Conservation (phyloP, 1,140 invertebrate genomes). For the Drosophila miranda region DNA sequence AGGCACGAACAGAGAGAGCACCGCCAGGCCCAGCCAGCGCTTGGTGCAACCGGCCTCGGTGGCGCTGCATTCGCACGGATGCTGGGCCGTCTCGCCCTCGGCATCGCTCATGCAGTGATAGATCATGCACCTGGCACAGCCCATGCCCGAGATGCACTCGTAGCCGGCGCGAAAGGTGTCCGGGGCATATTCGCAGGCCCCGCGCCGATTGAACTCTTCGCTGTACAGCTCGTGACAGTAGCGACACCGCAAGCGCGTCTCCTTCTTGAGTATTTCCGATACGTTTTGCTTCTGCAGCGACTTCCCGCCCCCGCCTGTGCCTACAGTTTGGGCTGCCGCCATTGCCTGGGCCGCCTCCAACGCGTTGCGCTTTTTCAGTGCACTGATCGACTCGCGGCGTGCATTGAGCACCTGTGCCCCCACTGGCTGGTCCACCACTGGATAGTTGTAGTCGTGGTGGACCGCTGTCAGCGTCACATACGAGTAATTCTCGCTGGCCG, state of each 20-base stretch:
- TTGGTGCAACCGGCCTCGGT: constrained; percentile 85
- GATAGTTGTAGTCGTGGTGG: constrained; percentile 91
- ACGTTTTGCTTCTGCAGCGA: constrained; percentile 70
- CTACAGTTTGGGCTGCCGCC: constrained; percentile 63
- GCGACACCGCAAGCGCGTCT: constrained; percentile 74
- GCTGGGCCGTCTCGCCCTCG: constrained; percentile 90
- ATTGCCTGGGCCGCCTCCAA: constrained; percentile 71
- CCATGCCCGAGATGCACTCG: constrained; percentile 91
- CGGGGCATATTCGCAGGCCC: constrained; percentile 94
- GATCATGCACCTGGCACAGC: constrained; percentile 92
- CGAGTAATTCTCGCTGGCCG: constrained; percentile 87
- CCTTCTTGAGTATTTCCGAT: constrained; percentile 71
- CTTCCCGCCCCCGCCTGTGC: constrained; percentile 29
- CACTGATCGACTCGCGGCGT: constrained; percentile 84
- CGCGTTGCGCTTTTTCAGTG: constrained; percentile 85
- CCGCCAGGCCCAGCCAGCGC: constrained; percentile 91
- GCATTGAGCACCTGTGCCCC: constrained; percentile 81
- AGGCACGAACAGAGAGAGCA: constrained; percentile 94
- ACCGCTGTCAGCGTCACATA: constrained; percentile 93
- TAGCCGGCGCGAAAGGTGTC: constrained; percentile 92
- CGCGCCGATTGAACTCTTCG: constrained; percentile 91
- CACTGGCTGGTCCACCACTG: constrained; percentile 87
- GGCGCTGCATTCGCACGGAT: constrained; percentile 89
- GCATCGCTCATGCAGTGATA: constrained; percentile 96
- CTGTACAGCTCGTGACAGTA: constrained; percentile 89